A percentile compares a stretch with the other conserved stretches of the same genome.
These are phyloP conservation scores for Notocelia uddmanniana DNA, from an alignment of 2,888 invertebrate genomes.

Conservation along the genomic window DNA sequence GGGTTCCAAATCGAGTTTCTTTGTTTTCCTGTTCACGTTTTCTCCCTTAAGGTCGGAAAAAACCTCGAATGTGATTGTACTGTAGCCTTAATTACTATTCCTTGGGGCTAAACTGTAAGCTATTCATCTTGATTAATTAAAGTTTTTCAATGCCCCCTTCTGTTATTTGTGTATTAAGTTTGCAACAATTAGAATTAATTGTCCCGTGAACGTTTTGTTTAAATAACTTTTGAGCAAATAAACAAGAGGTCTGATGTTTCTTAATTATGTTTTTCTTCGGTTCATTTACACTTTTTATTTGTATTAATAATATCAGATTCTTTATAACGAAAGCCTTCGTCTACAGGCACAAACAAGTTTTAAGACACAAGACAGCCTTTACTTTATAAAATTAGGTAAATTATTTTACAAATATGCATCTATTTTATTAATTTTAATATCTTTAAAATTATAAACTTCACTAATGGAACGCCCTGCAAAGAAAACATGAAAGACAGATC, in stretches of 20 bases:
- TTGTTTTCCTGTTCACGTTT: constrained; percentile 72
- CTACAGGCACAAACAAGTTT: too few species aligned
- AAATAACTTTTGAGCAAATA: constrained; percentile 21
- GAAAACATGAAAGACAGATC: too few species aligned
- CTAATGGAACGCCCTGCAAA: too few species aligned
- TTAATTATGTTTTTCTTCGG: background rate
- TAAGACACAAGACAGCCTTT: too few species aligned
- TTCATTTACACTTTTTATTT: background rate
- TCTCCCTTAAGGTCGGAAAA: constrained; percentile 50
- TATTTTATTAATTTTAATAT: too few species aligned
- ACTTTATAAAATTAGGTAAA: too few species aligned
- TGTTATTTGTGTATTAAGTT: constrained; percentile 42
- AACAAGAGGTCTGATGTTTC: background rate
- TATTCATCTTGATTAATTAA: constrained; percentile 80
- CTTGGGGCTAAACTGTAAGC: constrained; percentile 71
- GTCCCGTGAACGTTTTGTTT: constrained; percentile 33
- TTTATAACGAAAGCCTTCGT: too few species aligned
- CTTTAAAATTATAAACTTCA: too few species aligned
- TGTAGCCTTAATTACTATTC: constrained; percentile 69
- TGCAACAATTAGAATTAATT: constrained; percentile 38
- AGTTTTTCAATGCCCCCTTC: constrained; percentile 59
- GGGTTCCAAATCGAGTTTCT: constrained; percentile 77
- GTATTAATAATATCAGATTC: background rate
- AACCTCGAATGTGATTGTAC: constrained; percentile 51
- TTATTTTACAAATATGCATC: too few species aligned